Evolutionary conservation across 2,888 invertebrate species (phyloP), one percentile per base, ranked within the genome.

Genomic region (Rhingia campestris): DNA sequence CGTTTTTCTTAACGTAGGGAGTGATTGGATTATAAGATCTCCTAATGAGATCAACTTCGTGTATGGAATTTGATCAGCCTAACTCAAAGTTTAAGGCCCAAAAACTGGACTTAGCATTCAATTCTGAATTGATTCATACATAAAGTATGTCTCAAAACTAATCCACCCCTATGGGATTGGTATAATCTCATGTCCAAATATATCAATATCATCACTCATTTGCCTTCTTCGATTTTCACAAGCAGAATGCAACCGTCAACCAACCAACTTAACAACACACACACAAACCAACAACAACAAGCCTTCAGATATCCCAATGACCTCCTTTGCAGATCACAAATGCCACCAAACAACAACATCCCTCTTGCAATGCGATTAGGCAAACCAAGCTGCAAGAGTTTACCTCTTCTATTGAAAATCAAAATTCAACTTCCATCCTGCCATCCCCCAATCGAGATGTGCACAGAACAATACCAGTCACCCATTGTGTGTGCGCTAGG

Each of bases 261-360:
- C n/a, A n/a, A n/a, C n/a, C n/a, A 53, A 54, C 43, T 33, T 33
- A 67, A n/a, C 47, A 69, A 56, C 56, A 56, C 9, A 1, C 33
- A 30, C 45, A 49, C 7, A 49, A 69, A 59, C 49, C 47, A 22
- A 37, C 47, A 45, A 47, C n/a, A 70, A 10, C 30, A 14, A 51
- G 7, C 49, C 0, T 41, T 9, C 51, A 39, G 7, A 49, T 72
- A 53, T 35, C 37, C 43, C 30, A 14, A 53, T 73, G 73, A 63
- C 73, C 61, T 54, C n/a, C 32, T 72, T 63, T 47, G 3, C 22
- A 72, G 22, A 22, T 22, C 22, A 22, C 67, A 63, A 39, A 22
- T 81, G 70, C 75, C 81, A 81, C 77, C 58, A 43, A 66, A 51
- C n/a, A 70, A 59, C n/a, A 45, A 43, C 61, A 70, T 41, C 54